Percentiles rank a stretch among this genome's conserved stretches.
Conservation (phyloP, 2,888 invertebrate genomes). For the Autographa gamma region DNA sequence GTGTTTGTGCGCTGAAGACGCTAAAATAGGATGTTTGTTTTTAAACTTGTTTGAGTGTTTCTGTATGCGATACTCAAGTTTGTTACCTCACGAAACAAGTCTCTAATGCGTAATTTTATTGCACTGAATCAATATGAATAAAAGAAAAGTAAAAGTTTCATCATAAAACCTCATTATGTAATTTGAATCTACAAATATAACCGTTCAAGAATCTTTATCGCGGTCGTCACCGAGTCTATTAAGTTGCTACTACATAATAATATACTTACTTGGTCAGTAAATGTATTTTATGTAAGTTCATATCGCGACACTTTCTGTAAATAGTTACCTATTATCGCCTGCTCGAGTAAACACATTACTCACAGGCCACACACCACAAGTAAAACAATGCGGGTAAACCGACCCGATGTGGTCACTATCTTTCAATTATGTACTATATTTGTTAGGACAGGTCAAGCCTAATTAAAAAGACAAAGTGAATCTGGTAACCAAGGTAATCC, state of each 20-base stretch:
- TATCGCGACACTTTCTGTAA: conserved; percentile 37
- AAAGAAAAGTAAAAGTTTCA: neutral
- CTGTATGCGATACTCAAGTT: neutral
- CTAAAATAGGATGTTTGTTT: too few relatives aligned
- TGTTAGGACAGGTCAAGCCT: neutral
- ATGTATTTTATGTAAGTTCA: conserved; percentile 11
- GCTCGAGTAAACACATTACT: conserved; percentile 55
- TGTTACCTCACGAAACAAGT: neutral
- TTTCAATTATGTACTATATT: neutral
- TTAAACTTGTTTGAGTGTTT: too few relatives aligned
- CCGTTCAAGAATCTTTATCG: neutral
- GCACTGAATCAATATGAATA: neutral
- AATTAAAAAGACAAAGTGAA: too few relatives aligned
- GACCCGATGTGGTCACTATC: conserved; percentile 43
- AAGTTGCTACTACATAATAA: conserved; percentile 8
- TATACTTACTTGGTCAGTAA: conserved; percentile 11
- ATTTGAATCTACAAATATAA: neutral
- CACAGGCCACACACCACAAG: conserved; percentile 45
- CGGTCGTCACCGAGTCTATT: neutral
- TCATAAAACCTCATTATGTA: neutral
- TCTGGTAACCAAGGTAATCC: too few relatives aligned
- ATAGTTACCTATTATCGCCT: conserved; percentile 24
- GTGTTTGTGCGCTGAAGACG: too few relatives aligned
- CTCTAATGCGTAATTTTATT: neutral
- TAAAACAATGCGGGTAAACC: conserved; percentile 38